Base-by-base conservation (phyloP, 2,888 invertebrate genomes). In the Clistopyga incitator region DNA sequence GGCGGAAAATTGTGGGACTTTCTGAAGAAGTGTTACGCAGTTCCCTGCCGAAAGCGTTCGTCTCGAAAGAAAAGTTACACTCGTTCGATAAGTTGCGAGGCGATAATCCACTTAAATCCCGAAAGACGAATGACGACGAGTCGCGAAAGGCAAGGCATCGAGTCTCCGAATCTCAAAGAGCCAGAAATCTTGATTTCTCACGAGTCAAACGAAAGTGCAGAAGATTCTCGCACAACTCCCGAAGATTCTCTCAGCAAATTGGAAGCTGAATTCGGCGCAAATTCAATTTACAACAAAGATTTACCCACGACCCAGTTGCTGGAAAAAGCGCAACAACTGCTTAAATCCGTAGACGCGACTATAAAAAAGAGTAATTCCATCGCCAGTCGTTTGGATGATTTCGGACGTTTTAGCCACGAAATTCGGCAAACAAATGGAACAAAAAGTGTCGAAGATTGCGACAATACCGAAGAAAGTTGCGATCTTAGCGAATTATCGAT, bases 331-430 rank as follows among this genome's bases (percentile, higher is more conserved):
- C 93, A 94, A 86, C 91, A 91, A 82, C 87, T 94, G 15, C 87
- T 94, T 42, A 90, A 92, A 79, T 94, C 93, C 8, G 94, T 94
- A 11, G 93, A 92, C 78, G 93, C 92, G 52, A 94, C 94, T 1
- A 88, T 94, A 75, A 90, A 89, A 54, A 91, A 91, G 71, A 94
- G 93, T 88, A 93, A 94, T 86, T 92, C 92, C 1, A 91, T 93
- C 42, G 90, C 90, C 3, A 90, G 86, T 83, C 89, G 90, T 78
- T 87, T 92, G 78, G 88, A 91, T 61, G 88, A 91, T 75, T 87
- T 88, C 1, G 88, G 89, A 54, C 82, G 79, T 15, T 83, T 91
- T 34, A 72, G 87, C 11, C 87, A 88, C 20, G 82, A 85, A 34
- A 72, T 15, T 8, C 70, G 61, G 13, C 25, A 52, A 25, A 47